phyloP scores from a whole-genome alignment of 2,113 vertebrate genomes.

The Zeus faber region DNA sequence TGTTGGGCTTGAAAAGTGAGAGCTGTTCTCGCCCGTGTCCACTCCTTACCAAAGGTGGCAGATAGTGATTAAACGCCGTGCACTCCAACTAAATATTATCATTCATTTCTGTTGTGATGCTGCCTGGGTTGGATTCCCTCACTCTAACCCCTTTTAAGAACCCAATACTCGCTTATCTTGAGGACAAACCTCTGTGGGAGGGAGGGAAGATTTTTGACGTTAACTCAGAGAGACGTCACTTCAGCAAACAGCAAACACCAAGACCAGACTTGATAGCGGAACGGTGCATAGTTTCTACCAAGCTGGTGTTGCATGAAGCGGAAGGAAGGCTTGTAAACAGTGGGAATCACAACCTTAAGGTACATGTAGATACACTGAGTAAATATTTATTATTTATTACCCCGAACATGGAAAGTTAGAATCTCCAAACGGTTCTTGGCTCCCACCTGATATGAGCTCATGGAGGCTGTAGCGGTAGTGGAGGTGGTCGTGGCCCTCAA shows the following conservation, averaged over 20 bases:
- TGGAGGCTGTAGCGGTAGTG: constrained; percentile 84
- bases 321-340: no score
- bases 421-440: background rate
- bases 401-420: no score
- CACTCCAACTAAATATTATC: background rate
- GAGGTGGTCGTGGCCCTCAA: constrained; percentile 83
- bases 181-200: background rate
- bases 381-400: no score
- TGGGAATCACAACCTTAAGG: no score
- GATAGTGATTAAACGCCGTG: constrained; percentile 8
- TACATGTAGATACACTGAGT: no score
- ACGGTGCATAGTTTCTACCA: background rate
- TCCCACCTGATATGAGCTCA: constrained; percentile 90
- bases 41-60: background rate
- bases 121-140: background rate
- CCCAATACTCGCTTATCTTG: background rate
- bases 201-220: background rate
- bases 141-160: constrained; percentile 3
- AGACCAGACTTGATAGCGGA: background rate
- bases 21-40: constrained; percentile 13
- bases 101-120: background rate
- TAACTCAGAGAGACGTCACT: background rate
- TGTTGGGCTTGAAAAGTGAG: constrained; percentile 18
- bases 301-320: no score
- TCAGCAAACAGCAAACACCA: constrained; percentile 7